A percentile compares a stretch with the other conserved stretches of the same genome.
Evolutionary conservation across 2,113 vertebrate genomes (phyloP).

Genomic region (Psittacara wagleri): DNA sequence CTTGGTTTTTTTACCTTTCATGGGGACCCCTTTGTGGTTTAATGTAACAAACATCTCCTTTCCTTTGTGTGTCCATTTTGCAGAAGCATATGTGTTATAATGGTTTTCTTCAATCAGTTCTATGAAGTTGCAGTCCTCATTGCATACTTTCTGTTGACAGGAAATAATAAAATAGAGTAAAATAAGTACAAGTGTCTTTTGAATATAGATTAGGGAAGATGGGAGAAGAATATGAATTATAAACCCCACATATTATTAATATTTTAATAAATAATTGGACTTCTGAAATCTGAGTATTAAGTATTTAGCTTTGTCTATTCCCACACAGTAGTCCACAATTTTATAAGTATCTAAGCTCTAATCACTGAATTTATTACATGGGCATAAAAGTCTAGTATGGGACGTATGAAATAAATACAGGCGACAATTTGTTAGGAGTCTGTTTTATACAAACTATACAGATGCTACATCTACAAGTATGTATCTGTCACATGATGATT

Average conservation of each 20-base stretch:
- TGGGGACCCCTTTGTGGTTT: conserved; percentile 88
- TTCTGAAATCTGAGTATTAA: not conserved
- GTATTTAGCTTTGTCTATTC: not conserved
- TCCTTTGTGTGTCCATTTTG: conserved; percentile 89
- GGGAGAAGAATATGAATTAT: not conserved
- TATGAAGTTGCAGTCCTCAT: conserved; percentile 95
- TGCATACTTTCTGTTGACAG: conserved; percentile 89
- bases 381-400: not conserved
- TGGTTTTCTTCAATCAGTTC: conserved; percentile 97
- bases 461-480: not conserved
- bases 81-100: conserved; percentile 94
- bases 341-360: not conserved
- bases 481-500: not conserved
- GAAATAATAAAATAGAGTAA: not conserved
- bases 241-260: not conserved
- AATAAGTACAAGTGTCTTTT: not conserved
- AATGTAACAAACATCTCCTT: conserved; percentile 95
- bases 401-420: not conserved
- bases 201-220: not conserved
- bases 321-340: not conserved
- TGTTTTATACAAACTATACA: not conserved
- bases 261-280: not conserved
- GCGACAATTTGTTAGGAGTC: not conserved
- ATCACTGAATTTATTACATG: not conserved
- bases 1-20: conserved; percentile 91